A percentile compares a stretch with the other conserved stretches of the same genome.
phyloP scores from a whole-genome alignment of 2,888 invertebrate species.

The Apotomis betuletana region DNA sequence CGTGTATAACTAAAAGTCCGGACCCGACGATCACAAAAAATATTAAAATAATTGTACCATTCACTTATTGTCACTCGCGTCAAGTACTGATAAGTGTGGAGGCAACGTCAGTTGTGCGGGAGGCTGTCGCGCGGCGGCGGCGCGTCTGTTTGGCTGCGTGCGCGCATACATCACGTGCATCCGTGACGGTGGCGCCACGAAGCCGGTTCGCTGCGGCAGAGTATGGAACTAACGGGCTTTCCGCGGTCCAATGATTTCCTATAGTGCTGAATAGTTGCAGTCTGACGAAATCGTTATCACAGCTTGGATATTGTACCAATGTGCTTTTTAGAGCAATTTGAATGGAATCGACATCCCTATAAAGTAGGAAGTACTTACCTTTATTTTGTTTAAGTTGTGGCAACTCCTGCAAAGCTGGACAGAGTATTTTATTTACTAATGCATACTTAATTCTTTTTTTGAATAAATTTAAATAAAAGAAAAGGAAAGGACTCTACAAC shows the following conservation, averaged over 20 bases:
- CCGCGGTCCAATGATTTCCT: conserved; percentile 65
- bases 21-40: conserved; percentile 43
- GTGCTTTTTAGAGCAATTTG: conserved; percentile 31
- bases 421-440: too few relatives aligned
- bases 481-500: too few relatives aligned
- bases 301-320: conserved; percentile 32
- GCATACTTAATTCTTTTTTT: too few relatives aligned
- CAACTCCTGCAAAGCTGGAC: background rate
- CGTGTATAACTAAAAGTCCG: conserved; percentile 45
- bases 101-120: conserved; percentile 66
- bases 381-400: conserved; percentile 12
- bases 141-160: conserved; percentile 72
- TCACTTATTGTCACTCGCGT: conserved; percentile 68
- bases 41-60: conserved; percentile 47
- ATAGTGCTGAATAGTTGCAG: conserved; percentile 53
- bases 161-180: conserved; percentile 79
- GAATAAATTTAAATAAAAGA: too few relatives aligned
- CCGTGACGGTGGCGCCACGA: conserved; percentile 64
- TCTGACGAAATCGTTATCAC: conserved; percentile 43
- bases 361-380: conserved; percentile 9
- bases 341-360: conserved; percentile 20
- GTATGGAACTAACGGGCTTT: conserved; percentile 70
- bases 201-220: conserved; percentile 61
- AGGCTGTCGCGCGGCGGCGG: conserved; percentile 76
- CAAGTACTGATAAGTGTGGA: conserved; percentile 61